Conservation (phyloP, 1,140 invertebrate genomes). For the Cotesia glomerata region DNA sequence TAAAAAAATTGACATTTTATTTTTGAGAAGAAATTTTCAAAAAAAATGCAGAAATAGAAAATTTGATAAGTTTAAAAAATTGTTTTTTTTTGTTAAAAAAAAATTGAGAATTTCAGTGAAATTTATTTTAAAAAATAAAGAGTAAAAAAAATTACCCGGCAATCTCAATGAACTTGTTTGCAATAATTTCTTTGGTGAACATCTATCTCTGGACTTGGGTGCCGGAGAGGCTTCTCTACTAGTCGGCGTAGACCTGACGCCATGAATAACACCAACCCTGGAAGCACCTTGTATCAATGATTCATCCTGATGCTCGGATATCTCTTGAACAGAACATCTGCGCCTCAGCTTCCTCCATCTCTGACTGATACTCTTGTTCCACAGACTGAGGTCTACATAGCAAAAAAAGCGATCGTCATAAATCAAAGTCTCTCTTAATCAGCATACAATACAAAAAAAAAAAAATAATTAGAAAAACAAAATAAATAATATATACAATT, state of each 20-base stretch:
- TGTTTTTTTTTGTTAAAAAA: too few relatives aligned
- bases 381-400: conserved; percentile 71
- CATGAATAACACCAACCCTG: conserved; percentile 53
- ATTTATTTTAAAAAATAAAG: too few relatives aligned
- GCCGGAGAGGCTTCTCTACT: conserved; percentile 58
- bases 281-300: conserved; percentile 41
- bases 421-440: too few relatives aligned
- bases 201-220: conserved; percentile 48
- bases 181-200: conserved; percentile 61
- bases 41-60: too few relatives aligned
- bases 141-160: conserved; percentile 51
- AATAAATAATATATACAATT: conserved; percentile 11
- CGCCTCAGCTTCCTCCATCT: conserved; percentile 74
- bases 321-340: conserved; percentile 70
- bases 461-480: neutral
- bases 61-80: too few relatives aligned
- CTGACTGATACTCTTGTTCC: conserved; percentile 77
- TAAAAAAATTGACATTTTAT: too few relatives aligned
- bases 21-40: too few relatives aligned
- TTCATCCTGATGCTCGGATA: conserved; percentile 58
- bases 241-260: conserved; percentile 53
- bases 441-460: neutral
- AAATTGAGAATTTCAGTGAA: too few relatives aligned
- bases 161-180: conserved; percentile 69
- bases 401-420: neutral